Percentiles rank a stretch among this genome's conserved stretches.
Conservation (phyloP, 2,888 invertebrate genomes). For the Campaea margaritaria region DNA sequence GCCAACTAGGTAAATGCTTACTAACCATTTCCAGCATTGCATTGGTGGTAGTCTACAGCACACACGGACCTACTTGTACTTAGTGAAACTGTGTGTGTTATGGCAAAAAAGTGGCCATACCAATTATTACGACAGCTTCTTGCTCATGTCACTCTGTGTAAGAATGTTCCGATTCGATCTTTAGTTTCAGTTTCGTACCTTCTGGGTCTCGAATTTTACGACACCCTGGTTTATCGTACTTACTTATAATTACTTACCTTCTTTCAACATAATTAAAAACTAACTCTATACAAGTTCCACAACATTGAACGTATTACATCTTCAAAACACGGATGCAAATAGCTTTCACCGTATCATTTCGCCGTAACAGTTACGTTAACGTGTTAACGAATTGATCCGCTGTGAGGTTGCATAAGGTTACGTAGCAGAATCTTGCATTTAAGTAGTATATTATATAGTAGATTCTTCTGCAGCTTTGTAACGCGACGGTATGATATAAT, state of each 20-base stretch:
- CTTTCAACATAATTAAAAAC: constrained; percentile 1
- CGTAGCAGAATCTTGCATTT: constrained; percentile 48
- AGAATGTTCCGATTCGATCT: too few relatives aligned
- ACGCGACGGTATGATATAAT: background rate
- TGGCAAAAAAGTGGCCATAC: too few relatives aligned
- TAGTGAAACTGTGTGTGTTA: too few relatives aligned
- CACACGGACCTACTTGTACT: too few relatives aligned
- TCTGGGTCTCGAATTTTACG: background rate
- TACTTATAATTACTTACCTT: background rate
- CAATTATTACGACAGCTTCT: too few relatives aligned
- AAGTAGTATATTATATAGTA: too few relatives aligned
- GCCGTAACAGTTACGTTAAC: constrained; percentile 73
- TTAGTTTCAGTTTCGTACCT: background rate
- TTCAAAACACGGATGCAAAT: constrained; percentile 54
- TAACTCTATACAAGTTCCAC: constrained; percentile 4
- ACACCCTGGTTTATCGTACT: too few relatives aligned
- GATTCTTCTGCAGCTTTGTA: too few relatives aligned
- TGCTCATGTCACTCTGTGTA: too few relatives aligned
- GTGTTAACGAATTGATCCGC: constrained; percentile 58
- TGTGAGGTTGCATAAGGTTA: constrained; percentile 75
- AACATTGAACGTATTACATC: constrained; percentile 34
- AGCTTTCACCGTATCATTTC: constrained; percentile 73
- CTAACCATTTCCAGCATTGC: too few relatives aligned
- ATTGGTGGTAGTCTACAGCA: too few relatives aligned
- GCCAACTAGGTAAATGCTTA: too few relatives aligned